Conservation (phyloP, 2,113 vertebrate species). For the Gulo gulo region DNA sequence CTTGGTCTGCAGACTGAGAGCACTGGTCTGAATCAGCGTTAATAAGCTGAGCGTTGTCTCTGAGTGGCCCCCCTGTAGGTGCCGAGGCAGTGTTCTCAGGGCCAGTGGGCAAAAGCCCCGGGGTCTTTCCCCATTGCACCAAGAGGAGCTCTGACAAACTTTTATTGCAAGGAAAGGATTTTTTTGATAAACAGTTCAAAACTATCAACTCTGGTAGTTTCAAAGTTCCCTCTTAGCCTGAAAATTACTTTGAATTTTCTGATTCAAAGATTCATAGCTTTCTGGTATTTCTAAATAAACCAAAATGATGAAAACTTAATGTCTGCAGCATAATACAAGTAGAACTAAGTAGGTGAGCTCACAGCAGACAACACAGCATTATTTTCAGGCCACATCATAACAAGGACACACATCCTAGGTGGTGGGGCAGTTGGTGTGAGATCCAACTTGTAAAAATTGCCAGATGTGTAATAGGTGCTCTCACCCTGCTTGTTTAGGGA, state of each 20-base stretch:
- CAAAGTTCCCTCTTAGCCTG: background rate
- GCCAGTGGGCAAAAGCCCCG: background rate
- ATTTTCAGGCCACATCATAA: background rate
- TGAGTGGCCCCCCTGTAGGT: background rate
- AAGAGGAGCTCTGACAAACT: background rate
- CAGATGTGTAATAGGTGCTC: background rate
- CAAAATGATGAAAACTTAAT: background rate
- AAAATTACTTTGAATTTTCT: background rate
- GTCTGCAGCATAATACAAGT: background rate
- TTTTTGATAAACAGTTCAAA: background rate
- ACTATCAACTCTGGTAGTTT: background rate
- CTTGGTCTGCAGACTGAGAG: background rate
- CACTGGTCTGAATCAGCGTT: background rate
- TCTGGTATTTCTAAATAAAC: background rate
- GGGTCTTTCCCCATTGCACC: background rate
- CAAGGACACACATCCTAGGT: background rate
- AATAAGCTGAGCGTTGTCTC: background rate
- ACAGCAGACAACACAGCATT: background rate
- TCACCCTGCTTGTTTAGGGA: background rate
- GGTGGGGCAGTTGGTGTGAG: background rate
- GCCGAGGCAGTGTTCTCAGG: background rate
- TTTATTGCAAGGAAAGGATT: background rate
- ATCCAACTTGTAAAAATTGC: background rate
- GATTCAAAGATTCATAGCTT: background rate
- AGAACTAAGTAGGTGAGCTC: background rate